phyloP scores from a whole-genome alignment of 2,888 invertebrate species.

The Pseudococcus viburni region DNA sequence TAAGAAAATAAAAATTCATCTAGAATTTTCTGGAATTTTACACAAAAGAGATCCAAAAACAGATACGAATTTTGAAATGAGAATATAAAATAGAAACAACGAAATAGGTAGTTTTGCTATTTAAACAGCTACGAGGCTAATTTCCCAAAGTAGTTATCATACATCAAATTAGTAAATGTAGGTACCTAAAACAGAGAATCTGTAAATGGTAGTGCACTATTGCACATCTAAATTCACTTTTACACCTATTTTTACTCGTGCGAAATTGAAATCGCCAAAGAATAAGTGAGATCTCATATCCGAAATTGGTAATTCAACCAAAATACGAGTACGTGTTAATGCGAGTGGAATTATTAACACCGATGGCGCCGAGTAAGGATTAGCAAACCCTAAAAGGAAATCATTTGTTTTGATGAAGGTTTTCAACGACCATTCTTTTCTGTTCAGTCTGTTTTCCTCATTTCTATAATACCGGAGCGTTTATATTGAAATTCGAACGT shows the following conservation, averaged over 20 bases:
- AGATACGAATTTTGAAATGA: background rate
- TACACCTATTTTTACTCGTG: background rate
- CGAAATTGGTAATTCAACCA: background rate
- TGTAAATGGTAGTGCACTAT: background rate
- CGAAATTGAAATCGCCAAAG: too few relatives aligned
- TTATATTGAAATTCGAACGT: constrained; percentile 13
- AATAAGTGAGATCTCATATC: background rate
- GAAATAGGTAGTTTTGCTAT: background rate
- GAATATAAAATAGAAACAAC: background rate
- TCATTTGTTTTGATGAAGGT: background rate
- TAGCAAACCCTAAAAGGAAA: background rate
- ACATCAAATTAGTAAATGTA: background rate
- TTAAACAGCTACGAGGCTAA: background rate
- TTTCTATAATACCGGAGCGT: background rate
- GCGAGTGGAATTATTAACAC: background rate
- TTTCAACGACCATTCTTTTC: background rate
- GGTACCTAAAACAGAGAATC: background rate
- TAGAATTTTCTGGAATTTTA: background rate
- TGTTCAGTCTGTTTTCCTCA: constrained; percentile 15
- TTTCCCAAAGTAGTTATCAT: background rate
- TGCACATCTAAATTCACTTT: background rate
- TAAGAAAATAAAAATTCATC: background rate
- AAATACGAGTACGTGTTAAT: background rate
- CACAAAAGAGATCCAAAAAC: background rate
- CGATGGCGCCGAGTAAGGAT: background rate